phyloP scores from a whole-genome alignment of 2,797 vertebrate species.

The Crenuchus spilurus region DNA sequence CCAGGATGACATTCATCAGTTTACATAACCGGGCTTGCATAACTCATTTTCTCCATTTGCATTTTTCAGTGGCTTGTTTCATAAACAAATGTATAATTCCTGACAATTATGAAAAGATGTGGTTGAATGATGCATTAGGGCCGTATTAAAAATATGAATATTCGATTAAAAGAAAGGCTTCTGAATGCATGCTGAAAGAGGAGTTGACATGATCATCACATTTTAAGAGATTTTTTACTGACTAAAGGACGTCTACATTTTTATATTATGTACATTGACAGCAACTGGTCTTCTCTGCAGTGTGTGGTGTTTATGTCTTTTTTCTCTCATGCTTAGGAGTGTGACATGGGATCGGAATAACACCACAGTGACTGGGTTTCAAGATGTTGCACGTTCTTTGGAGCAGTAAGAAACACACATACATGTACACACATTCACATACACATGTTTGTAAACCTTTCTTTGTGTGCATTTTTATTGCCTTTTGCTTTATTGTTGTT shows the following conservation, averaged over 20 bases:
- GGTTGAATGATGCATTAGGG: not conserved
- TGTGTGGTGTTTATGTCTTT: too few species aligned
- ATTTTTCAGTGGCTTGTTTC: too few species aligned
- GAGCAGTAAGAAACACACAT: slow-evolving; percentile 83
- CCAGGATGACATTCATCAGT: too few species aligned
- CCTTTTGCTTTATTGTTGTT: too few species aligned
- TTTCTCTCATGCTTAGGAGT: slow-evolving; percentile 74
- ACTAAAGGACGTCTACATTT: too few species aligned
- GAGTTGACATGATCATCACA: not conserved
- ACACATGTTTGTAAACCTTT: too few species aligned
- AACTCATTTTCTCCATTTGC: too few species aligned
- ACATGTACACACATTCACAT: slow-evolving; percentile 15
- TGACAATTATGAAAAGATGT: not conserved
- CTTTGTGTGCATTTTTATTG: too few species aligned
- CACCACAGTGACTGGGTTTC: slow-evolving; percentile 86
- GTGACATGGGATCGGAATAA: slow-evolving; percentile 92
- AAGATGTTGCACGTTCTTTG: slow-evolving; percentile 87
- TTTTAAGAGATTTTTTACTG: not conserved
- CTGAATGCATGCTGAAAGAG: not conserved
- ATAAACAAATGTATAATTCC: not conserved
- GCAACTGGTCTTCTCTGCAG: too few species aligned
- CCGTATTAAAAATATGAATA: not conserved
- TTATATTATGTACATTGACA: too few species aligned
- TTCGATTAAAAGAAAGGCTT: not conserved
- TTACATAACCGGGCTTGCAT: too few species aligned